Conservation (phyloP, 1,140 invertebrate genomes). For the Microplitis mediator region DNA sequence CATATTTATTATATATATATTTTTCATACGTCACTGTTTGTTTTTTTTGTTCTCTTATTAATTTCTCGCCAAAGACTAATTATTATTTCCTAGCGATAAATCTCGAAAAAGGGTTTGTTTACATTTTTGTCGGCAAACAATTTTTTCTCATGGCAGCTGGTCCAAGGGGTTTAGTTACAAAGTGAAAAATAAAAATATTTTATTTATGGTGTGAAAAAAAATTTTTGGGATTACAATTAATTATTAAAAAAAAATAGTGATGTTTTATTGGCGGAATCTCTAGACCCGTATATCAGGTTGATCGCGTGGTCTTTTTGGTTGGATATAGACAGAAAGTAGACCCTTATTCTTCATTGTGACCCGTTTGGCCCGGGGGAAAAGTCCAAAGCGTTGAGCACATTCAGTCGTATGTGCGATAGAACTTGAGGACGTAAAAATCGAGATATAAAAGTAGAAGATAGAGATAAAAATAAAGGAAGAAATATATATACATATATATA, state of each 20-base stretch:
- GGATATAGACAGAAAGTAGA: not conserved
- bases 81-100: too few species aligned
- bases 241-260: too few species aligned
- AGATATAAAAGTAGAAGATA: not conserved
- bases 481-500: slow-evolving; percentile 9
- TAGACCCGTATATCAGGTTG: too few species aligned
- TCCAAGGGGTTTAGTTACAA: too few species aligned
- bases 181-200: too few species aligned
- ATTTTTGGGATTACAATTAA: not conserved
- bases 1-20: not conserved
- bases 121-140: not conserved
- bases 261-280: too few species aligned
- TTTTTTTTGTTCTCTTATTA: not conserved
- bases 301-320: not conserved
- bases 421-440: slow-evolving; percentile 6
- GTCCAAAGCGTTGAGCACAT: not conserved
- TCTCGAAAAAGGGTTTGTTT: not conserved
- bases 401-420: not conserved
- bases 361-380: not conserved
- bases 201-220: not conserved
- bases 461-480: slow-evolving; percentile 3
- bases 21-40: not conserved
- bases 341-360: not conserved
- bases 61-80: not conserved
- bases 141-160: too few species aligned